Evolutionary conservation across 2,113 vertebrate genomes (phyloP), one percentile per base, ranked within the genome.

Genomic region (Nipponia nippon): DNA sequence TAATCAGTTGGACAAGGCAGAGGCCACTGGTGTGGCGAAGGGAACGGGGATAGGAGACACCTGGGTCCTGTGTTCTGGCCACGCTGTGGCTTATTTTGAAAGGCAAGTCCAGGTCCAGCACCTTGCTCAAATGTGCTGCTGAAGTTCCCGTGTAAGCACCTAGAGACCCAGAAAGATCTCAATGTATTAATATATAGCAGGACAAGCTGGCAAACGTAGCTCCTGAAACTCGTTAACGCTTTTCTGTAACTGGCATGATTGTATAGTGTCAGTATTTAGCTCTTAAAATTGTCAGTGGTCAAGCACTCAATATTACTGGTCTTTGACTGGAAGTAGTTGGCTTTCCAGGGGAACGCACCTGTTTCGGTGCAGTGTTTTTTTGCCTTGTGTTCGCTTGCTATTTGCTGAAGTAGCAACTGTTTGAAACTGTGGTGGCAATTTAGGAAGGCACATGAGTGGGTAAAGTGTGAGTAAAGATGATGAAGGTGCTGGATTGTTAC

Each of bases 251-350:
- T 66, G 27, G 23, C 2, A 4, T 49, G 17, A 25, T 52, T 83
- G 14, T 58, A 7, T 59, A 69, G 42, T 30, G 13, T 40, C 29
- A 32, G 17, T 67, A 19, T 63, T 67, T 61, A 23, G 19, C 38
- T 78, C 22, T 52, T 46, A 38, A 56, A 83, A 14, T 42, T 62
- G 58, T 17, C 21, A 10, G 29, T 66, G 52, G 27, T 61, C 52
- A 67, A 55, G 36, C 69, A 50, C 23, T 59, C 13, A 13, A 0
- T 61, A 9, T 44, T 20, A 10, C 44, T 0, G 0, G 11, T 30
- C 32, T 86, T 40, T 22, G 26, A 15, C 32, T 67, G 36, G 42
- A 73, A 47, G 38, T 4, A 53, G 38, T 47, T 1, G 1, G 6
- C 52, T 83, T 52, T 79, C 38, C 27, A 27, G 62, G 69, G 38